phyloP scores from a whole-genome alignment of 2,113 vertebrate species.

The Steatornis caripensis region DNA sequence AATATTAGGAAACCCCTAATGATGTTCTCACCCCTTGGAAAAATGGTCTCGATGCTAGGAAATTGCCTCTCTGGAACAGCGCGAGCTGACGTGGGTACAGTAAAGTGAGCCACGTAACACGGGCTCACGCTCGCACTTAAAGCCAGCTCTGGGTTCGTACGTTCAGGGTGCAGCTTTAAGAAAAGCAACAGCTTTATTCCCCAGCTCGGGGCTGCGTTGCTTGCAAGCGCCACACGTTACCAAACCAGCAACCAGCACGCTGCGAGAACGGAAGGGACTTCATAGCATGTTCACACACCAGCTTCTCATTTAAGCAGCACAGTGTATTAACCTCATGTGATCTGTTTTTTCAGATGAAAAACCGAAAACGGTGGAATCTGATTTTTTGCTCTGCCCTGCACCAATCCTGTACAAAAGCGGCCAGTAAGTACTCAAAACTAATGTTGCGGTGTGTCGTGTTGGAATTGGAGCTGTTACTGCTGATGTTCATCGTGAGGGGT shows the following conservation, averaged over 20 bases:
- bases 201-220: neutral
- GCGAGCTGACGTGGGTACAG: neutral
- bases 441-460: neutral
- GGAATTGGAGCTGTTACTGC: neutral
- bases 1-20: neutral
- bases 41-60: neutral
- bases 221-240: neutral
- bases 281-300: accelerated
- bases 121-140: neutral
- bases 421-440: constrained; percentile 84
- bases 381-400: constrained; percentile 89
- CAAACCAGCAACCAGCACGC: neutral
- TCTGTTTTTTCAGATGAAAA: constrained; percentile 79
- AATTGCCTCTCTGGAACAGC: neutral
- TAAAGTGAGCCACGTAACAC: accelerated
- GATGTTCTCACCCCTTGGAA: neutral
- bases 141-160: neutral
- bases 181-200: neutral
- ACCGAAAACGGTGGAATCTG: constrained; percentile 74
- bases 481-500: neutral
- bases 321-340: neutral
- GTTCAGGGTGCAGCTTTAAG: neutral
- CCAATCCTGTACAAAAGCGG: constrained; percentile 83
- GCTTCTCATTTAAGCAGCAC: neutral
- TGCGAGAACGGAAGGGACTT: neutral